Evolutionary conservation across 1,140 invertebrate species (phyloP), one percentile per base, ranked within the genome.

Genomic region (Cepaea nemoralis): DNA sequence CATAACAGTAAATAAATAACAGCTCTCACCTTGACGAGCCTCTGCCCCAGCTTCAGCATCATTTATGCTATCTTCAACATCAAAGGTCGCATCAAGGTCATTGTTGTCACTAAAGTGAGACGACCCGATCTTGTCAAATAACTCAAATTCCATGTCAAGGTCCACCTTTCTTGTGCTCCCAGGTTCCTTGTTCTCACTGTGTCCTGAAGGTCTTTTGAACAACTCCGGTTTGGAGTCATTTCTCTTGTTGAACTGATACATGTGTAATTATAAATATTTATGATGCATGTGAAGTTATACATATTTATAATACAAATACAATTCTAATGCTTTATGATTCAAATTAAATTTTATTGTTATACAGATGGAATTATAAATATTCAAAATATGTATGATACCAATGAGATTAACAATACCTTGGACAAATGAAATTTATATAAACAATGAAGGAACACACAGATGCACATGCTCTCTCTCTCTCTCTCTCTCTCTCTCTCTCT

Each of bases 81-180:
- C 73, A 75, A 75, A 48, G n/a, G 48, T 45, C 42, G 31, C 16
- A 50, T 31, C 45, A 24, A 6, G 5, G 16, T 48, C 16, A 22
- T 22, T 33, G 73, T 50, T 42, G n/a, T 50, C 42, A 10, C 1
- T 39, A 24, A n/a, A 37, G 22, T 45, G 22, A 35, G 37, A 55
- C 48, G 73, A 2, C 10, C 35, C 45, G 2, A 27, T 3, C 5
- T 19, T 33, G 2, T 69, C 37, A 69, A 70, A 40, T 5, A 40
- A 19, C 0, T 75, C 73, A 75, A 75, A 75, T 37, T 74, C 71
- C 22, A 74, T 22, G 31, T 75, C 73, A 3, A 40, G 31, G 16
- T 75, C 42, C 1, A 1, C 22, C 40, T 37, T 45, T 10, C 69
- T 39, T 40, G 37, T 39, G 24, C 37, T 39, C 3, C 35, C 10